A percentile compares a stretch with the other conserved stretches of the same genome.
phyloP scores from a whole-genome alignment of 2,113 vertebrate species.

The Anseranas semipalmata region DNA sequence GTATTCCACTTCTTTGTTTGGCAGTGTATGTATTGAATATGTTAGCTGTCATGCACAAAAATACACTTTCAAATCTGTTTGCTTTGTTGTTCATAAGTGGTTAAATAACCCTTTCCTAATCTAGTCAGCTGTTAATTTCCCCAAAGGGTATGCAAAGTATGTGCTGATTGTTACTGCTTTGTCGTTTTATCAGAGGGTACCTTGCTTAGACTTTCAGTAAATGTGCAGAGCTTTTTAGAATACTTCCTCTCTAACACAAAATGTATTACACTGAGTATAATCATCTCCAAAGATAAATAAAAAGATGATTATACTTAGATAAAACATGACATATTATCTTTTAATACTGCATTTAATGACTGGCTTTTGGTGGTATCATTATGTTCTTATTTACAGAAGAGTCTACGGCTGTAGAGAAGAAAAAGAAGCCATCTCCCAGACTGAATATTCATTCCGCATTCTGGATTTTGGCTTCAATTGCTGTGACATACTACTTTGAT shows the following conservation, averaged over 20 bases:
- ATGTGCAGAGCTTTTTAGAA: neutral
- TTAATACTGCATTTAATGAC: conserved; percentile 4
- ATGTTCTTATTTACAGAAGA: conserved; percentile 76
- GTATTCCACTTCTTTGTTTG: neutral
- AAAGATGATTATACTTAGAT: too few relatives aligned
- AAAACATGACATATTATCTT: too few relatives aligned
- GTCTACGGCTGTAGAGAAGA: conserved; percentile 78
- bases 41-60: neutral
- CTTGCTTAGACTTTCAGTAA: neutral
- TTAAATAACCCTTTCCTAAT: neutral
- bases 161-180: neutral
- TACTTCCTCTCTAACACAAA: neutral
- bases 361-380: conserved; percentile 16
- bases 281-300: neutral
- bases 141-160: neutral
- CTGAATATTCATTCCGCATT: conserved; percentile 92
- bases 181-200: neutral
- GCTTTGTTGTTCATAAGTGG: neutral
- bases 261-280: neutral
- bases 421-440: conserved; percentile 81
- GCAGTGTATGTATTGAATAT: too few relatives aligned
- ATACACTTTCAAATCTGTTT: fast-evolving
- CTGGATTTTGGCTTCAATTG: conserved; percentile 90
- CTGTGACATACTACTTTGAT: conserved; percentile 90
- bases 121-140: neutral